Base-by-base conservation (phyloP, 1,140 invertebrate genomes). In the Akabosia matsudoensis region DNA sequence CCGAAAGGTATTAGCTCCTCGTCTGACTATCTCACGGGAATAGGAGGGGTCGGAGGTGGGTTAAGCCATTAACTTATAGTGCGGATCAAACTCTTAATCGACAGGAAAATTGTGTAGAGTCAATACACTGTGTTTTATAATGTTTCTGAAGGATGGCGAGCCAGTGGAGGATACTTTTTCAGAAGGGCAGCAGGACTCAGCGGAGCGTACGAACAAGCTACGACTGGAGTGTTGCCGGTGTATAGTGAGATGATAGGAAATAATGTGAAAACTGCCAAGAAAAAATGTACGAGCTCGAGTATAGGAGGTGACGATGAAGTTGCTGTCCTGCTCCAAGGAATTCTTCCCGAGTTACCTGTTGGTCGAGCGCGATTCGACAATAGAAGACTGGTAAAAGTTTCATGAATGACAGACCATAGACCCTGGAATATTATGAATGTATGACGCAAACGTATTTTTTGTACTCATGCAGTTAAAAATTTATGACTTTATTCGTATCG, bases 401-500 rank as follows among this genome's bases (percentile, higher is more conserved):
- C 30, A 67, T n/a, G 1, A 16, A 61, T 61, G 54, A 7, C 54
- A n/a, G 13, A 67, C 31, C n/a, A n/a, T n/a, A n/a, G n/a, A n/a
- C n/a, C n/a, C n/a, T n/a, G n/a, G n/a, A n/a, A n/a, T n/a, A n/a
- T n/a, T n/a, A n/a, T n/a, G n/a, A n/a, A n/a, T n/a, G n/a, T n/a
- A n/a, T n/a, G 7, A 45, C 37, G 37, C 18, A 18, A 18, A 10
- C 7, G 37, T 45, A 18, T 45, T 61, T 61, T 67, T 28, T 31
- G 28, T 30, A 10, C 7, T 67, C 31, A 18, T 73, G 1, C 54
- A 77, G 76, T 56, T 77, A 3, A 37, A 28, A 70, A 77, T 77
- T 30, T 74, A 52, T 33, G 76, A 77, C 14, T 77, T 33, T 33
- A 64, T 77, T 28, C 56, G 76, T 0, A 52, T 64, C 10, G 73